Conservation (phyloP, 2,888 invertebrate species). For the Cremastinae sp. region DNA sequence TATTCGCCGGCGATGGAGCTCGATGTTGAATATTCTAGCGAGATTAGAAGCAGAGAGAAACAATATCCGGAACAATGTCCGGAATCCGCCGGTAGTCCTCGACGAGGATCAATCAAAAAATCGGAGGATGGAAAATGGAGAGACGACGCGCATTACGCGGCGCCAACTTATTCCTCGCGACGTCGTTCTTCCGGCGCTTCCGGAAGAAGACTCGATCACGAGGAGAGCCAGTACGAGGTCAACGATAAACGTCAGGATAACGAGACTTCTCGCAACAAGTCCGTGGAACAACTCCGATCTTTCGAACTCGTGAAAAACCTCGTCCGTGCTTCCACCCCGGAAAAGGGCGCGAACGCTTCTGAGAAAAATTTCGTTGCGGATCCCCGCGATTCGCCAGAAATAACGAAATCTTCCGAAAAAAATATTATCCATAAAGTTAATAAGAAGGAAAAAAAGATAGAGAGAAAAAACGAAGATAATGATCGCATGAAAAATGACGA, state of each 20-base stretch:
- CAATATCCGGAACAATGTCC: conserved; percentile 11
- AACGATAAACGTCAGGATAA: background rate
- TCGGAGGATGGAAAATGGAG: background rate
- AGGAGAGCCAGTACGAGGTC: background rate
- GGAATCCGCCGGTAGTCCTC: conserved; percentile 36
- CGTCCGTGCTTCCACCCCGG: conserved; percentile 27
- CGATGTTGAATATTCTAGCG: background rate
- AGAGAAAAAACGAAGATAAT: conserved; percentile 62
- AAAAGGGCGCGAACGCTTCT: conserved; percentile 13
- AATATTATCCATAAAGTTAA: too few relatives aligned
- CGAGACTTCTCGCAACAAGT: conserved; percentile 28
- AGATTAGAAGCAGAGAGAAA: conserved; percentile 5
- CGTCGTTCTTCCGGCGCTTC: conserved; percentile 46
- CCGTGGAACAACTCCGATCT: conserved; percentile 49
- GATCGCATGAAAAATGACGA: conserved; percentile 52
- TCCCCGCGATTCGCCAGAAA: too few relatives aligned
- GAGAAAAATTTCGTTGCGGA: conserved; percentile 23
- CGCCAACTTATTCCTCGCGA: conserved; percentile 36
- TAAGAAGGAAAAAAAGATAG: too few relatives aligned
- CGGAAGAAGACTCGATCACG: conserved; percentile 20
- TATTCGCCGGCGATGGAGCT: too few relatives aligned
- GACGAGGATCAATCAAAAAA: conserved; percentile 15
- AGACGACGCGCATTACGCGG: conserved; percentile 9
- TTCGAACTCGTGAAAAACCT: conserved; percentile 53
- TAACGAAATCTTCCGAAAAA: conserved; percentile 50